Evolutionary conservation across 2,113 vertebrate genomes (phyloP).

Genomic region (Apodemus speciosus): DNA sequence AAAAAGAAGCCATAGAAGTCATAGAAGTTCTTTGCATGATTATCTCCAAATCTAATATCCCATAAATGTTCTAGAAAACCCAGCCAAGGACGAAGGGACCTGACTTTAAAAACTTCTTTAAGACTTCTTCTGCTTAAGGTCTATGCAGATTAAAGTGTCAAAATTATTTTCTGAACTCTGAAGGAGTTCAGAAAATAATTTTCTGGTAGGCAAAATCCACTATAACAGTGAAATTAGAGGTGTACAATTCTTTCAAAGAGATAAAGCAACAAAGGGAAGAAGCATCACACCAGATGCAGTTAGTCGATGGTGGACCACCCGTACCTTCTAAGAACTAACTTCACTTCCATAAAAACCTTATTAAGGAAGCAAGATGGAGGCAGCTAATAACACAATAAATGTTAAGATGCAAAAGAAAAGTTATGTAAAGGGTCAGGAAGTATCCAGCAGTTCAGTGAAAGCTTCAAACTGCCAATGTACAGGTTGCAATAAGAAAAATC

Average conservation of each 20-base stretch:
- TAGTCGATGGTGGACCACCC: not conserved
- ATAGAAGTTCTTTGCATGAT: not conserved
- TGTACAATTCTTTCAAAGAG: not conserved
- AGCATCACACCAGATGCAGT: not conserved
- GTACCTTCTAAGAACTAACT: not conserved
- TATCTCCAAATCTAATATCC: not conserved
- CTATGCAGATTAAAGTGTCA: not conserved
- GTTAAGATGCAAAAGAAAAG: not conserved
- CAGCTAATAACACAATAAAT: slow-evolving; percentile 30
- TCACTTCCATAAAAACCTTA: slow-evolving; percentile 21
- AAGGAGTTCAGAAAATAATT: not conserved
- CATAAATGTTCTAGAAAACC: not conserved
- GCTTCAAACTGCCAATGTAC: not conserved
- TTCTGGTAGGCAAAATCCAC: not conserved
- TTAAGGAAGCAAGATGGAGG: slow-evolving; percentile 10
- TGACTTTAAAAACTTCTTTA: not conserved
- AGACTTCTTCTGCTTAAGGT: slow-evolving; percentile 7
- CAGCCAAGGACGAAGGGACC: not conserved
- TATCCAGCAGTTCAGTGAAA: not conserved
- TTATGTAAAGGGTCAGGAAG: not conserved
- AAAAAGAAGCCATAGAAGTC: not conserved
- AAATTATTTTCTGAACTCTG: no score
- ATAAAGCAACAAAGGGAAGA: not conserved
- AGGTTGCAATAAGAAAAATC: not conserved
- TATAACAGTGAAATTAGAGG: slow-evolving; percentile 26